Base-by-base conservation (phyloP, 1,140 invertebrate genomes). In the Bombus waltoni region DNA sequence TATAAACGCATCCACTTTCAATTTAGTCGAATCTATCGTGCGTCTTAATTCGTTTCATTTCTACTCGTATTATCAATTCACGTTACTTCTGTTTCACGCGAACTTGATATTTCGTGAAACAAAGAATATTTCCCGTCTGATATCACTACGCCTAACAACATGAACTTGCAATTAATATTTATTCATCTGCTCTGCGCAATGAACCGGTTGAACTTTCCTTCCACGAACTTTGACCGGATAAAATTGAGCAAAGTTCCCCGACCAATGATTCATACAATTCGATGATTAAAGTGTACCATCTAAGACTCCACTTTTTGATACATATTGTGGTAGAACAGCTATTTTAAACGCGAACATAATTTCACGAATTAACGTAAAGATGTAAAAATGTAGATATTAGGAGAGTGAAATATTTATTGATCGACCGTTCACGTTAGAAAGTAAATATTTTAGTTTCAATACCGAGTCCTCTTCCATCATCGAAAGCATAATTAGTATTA, bases 121-220 rank as follows among this genome's bases (percentile, higher is more conserved):
- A 68, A 81, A 65, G 57, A 53, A 68, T 42, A 73, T 68, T 74
- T 22, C 9, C 22, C 42, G 15, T 38, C 53, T 15, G 44, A 57
- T 44, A 81, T 70, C 35, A 10, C 8, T n/a, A 53, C 32, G 18
- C 38, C 38, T 42, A 84, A 72, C 40, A 81, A 68, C 35, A 57
- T 35, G 62, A 57, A 44, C 35, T 81, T 47, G 70, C 78, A n/a
- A 53, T 68, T 85, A 68, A 62, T 74, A 74, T 70, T 75, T 28
- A 40, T 47, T 32, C 0, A 62, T 75, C 62, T 62, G 40, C 42
- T 42, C 38, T 28, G 73, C 70, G 59, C 81, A 74, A 53, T 78
- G n/a, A 79, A 87, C 74, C 22, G 68, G 8, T 79, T 78, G 57
- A 87, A 87, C 81, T 78, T 66, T 66, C 53, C 22, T 62, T 66